A percentile compares a stretch with the other conserved stretches of the same genome.
Conservation (phyloP, 2,797 vertebrate genomes). For the Telmatherina bonti region DNA sequence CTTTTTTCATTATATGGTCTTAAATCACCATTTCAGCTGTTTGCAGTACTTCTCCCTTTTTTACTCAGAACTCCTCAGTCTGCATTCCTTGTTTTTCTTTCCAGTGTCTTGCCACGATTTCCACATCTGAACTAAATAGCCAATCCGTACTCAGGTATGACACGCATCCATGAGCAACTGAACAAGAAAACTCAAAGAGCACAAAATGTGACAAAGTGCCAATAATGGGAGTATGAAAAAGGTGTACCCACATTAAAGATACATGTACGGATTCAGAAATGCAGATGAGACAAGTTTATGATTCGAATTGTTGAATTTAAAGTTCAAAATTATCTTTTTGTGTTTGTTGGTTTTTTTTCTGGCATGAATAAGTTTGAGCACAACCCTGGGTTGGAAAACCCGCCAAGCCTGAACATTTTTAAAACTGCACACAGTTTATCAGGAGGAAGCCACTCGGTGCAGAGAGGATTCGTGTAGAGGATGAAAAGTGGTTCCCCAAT, state of each 20-base stretch:
- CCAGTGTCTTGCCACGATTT: conserved; percentile 16
- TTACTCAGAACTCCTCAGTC: not conserved
- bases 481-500: conserved; percentile 9
- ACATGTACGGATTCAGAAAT: conserved; percentile 17
- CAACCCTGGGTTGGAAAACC: not conserved
- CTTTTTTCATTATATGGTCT: too few species aligned
- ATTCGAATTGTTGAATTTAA: conserved; percentile 4
- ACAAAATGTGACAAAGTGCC: not conserved
- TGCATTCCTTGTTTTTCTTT: conserved; percentile 10
- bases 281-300: not conserved
- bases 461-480: conserved; percentile 23
- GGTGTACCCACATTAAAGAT: conserved; percentile 16
- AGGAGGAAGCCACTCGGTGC: conserved; percentile 28
- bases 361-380: conserved; percentile 1
- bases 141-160: too few species aligned
- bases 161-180: not conserved
- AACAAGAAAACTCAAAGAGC: conserved; percentile 23
- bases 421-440: not conserved
- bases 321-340: conserved; percentile 16
- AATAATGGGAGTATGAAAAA: conserved; percentile 14
- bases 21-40: too few species aligned
- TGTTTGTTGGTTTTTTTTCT: not conserved
- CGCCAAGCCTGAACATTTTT: conserved; percentile 2
- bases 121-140: conserved; percentile 12
- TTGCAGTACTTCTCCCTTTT: not conserved